Evolutionary conservation across 2,797 vertebrate genomes (phyloP).

Genomic region (Pelodytes ibericus): DNA sequence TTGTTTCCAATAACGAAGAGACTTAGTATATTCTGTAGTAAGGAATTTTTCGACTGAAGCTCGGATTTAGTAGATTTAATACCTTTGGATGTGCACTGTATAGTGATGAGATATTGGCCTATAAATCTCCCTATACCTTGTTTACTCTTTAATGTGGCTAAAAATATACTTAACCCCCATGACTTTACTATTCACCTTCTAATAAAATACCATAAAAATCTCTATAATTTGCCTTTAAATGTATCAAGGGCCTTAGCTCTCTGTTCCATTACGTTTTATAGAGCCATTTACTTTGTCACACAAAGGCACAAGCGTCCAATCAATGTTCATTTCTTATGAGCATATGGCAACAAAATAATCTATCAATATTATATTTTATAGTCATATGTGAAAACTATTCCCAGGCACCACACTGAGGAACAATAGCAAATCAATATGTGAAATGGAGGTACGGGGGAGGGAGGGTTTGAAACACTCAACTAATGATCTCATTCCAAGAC

Average conservation of each 20-base stretch:
- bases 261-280: neutral
- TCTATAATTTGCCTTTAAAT: no score
- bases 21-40: no score
- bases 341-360: conserved; percentile 9
- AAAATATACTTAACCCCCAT: no score
- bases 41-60: no score
- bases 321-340: neutral
- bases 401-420: neutral
- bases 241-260: neutral
- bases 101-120: no score
- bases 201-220: no score
- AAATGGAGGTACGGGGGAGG: conserved; percentile 1
- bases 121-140: no score
- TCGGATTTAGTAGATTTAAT: no score
- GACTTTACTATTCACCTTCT: no score
- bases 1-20: no score
- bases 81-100: no score
- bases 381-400: conserved; percentile 11
- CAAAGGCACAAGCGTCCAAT: neutral
- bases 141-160: no score
- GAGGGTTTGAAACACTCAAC: neutral
- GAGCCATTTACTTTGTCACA: neutral
- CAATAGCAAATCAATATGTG: conserved; percentile 13
- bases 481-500: neutral
- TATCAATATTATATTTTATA: conserved; percentile 12